phyloP scores from a whole-genome alignment of 2,113 vertebrate genomes.

The Prinia subflava region DNA sequence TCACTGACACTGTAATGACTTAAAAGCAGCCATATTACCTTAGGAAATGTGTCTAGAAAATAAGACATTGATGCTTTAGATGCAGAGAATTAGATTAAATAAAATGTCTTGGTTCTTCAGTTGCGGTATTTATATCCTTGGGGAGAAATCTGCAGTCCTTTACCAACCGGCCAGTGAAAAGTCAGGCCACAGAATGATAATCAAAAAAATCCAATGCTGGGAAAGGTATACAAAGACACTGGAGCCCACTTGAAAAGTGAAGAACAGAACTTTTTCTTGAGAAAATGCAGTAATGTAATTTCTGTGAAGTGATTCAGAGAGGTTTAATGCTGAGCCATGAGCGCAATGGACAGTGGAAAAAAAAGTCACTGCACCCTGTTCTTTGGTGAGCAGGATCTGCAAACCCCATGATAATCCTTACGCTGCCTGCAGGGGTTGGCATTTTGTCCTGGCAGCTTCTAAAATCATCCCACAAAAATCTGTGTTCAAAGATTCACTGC shows the following conservation, averaged over 20 bases:
- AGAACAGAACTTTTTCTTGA: not conserved
- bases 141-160: not conserved
- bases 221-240: not conserved
- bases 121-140: not conserved
- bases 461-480: not conserved
- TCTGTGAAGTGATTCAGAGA: not conserved
- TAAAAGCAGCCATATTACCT: not conserved
- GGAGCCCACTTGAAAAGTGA: not conserved
- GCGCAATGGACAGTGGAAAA: not conserved
- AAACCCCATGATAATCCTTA: not conserved
- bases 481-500: not conserved
- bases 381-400: not conserved
- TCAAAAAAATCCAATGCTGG: not conserved
- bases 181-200: not conserved
- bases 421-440: not conserved
- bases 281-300: not conserved
- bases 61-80: not conserved
- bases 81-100: not conserved
- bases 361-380: not conserved
- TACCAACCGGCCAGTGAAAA: not conserved
- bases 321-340: not conserved
- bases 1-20: not conserved
- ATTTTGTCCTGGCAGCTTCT: not conserved
- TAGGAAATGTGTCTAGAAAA: not conserved
- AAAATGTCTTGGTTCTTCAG: not conserved